Evolutionary conservation across 53 echinoderm and acorn worm species (phyloP).

Genomic region (Holothuria leucospilota): DNA sequence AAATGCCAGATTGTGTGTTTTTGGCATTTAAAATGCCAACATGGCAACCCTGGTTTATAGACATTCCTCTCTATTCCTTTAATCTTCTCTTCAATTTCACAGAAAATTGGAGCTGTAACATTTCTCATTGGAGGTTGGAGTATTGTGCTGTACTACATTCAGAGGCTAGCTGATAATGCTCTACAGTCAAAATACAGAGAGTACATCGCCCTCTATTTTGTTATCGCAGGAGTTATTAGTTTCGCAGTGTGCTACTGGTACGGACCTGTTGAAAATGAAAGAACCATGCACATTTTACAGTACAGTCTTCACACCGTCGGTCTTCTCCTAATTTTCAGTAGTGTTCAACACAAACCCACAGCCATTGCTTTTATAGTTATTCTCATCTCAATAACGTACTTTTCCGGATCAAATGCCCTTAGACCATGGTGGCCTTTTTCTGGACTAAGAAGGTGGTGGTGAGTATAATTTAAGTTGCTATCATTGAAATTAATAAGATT

Average conservation of each 20-base stretch:
- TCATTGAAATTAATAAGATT: no score
- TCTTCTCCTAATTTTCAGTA: slow-evolving; percentile 71
- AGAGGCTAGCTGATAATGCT: slow-evolving; percentile 79
- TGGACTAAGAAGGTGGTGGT: slow-evolving; percentile 6
- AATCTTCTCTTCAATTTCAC: slow-evolving; percentile 24
- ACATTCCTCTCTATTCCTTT: neutral
- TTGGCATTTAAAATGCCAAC: no score
- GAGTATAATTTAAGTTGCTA: neutral
- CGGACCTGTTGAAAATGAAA: slow-evolving; percentile 81
- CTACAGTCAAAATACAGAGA: slow-evolving; percentile 72
- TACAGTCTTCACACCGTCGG: slow-evolving; percentile 73
- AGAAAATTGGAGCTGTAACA: slow-evolving; percentile 84
- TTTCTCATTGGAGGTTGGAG: slow-evolving; percentile 89
- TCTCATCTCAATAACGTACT: slow-evolving; percentile 33
- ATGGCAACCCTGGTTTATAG: no score
- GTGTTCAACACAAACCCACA: slow-evolving; percentile 74
- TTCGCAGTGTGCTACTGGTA: slow-evolving; percentile 97
- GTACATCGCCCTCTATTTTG: slow-evolving; percentile 79
- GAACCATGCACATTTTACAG: slow-evolving; percentile 84
- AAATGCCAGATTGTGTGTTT: no score
- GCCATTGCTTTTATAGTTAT: slow-evolving; percentile 71
- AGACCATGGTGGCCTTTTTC: neutral
- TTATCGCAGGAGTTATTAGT: slow-evolving; percentile 76
- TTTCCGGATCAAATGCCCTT: neutral
- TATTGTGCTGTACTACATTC: slow-evolving; percentile 73